Evolutionary conservation across 2,888 invertebrate genomes (phyloP).

Genomic region (Cataglyphis livida): DNA sequence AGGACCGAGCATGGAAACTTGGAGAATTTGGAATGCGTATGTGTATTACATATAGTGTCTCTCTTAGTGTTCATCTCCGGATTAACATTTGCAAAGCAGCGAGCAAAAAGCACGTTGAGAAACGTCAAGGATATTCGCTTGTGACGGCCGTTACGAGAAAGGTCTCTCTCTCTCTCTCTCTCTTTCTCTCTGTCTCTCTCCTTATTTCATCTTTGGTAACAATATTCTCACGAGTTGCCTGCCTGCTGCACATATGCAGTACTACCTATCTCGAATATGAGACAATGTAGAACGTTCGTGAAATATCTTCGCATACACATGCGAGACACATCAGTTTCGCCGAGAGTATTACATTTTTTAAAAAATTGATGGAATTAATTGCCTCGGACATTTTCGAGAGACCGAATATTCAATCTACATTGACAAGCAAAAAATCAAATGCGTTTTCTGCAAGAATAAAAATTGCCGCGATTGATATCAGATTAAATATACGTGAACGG

Average conservation of each 20-base stretch:
- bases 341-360: neutral
- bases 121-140: conserved; percentile 31
- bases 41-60: neutral
- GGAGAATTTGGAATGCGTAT: conserved; percentile 9
- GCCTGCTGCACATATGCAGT: neutral
- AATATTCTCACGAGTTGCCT: neutral
- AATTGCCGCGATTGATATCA: neutral
- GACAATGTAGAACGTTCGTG: neutral
- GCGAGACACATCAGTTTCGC: neutral
- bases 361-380: neutral
- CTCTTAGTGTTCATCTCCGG: conserved; percentile 18
- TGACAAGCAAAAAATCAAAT: neutral
- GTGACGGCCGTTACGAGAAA: neutral
- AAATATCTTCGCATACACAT: neutral
- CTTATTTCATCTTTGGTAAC: neutral
- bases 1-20: neutral
- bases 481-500: neutral
- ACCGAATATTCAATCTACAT: neutral
- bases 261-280: conserved; percentile 4
- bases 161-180: neutral
- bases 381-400: neutral
- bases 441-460: neutral
- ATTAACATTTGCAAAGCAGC: neutral
- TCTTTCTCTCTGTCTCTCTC: neutral
- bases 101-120: conserved; percentile 26